Conservation (phyloP, 2,113 vertebrate genomes). For the Microcebus murinus region DNA sequence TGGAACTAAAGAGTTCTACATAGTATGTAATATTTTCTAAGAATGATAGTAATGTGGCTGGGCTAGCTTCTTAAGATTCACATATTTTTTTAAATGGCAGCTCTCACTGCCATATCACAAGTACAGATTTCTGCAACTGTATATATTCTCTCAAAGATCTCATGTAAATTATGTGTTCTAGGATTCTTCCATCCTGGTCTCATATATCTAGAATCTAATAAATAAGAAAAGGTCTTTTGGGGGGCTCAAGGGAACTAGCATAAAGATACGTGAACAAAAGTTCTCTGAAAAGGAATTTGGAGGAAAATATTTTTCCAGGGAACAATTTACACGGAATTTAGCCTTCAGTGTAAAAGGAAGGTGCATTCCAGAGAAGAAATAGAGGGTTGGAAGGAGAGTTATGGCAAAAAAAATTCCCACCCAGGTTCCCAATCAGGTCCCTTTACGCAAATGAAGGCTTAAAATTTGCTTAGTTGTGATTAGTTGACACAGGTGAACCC, state of each 20-base stretch:
- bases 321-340: too few relatives aligned
- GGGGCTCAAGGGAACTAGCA: not conserved
- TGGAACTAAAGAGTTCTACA: not conserved
- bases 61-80: not conserved
- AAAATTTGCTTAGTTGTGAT: too few relatives aligned
- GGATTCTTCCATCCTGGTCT: slow-evolving; percentile 11
- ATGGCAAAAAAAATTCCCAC: too few relatives aligned
- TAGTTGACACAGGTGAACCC: too few relatives aligned
- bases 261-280: not conserved
- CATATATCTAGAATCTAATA: slow-evolving; percentile 37
- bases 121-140: not conserved
- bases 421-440: too few relatives aligned
- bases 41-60: not conserved
- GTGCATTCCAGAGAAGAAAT: too few relatives aligned
- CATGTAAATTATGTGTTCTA: not conserved
- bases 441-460: too few relatives aligned
- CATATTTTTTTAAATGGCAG: not conserved
- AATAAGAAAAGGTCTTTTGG: not conserved
- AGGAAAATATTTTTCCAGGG: too few relatives aligned
- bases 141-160: slow-evolving; percentile 14
- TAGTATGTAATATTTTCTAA: slow-evolving; percentile 33
- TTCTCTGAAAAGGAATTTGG: too few relatives aligned
- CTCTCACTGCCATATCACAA: not conserved
- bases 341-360: too few relatives aligned
- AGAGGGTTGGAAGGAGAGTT: too few relatives aligned